Base-by-base conservation (phyloP, 2,797 vertebrate species). In the Momotus momota region DNA sequence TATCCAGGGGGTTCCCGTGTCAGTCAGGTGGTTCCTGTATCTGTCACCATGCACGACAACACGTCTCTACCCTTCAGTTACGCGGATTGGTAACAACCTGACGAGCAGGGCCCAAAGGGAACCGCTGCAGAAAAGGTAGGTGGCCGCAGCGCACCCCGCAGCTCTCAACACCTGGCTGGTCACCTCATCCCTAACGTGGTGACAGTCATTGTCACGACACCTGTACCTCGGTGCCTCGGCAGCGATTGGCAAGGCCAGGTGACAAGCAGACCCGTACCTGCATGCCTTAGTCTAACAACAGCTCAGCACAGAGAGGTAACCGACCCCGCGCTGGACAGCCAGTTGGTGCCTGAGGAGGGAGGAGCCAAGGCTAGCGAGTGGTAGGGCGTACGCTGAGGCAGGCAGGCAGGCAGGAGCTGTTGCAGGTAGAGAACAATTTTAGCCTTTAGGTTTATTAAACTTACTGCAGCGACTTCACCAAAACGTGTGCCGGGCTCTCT, bases 321-420 rank as follows among this genome's bases (percentile, higher is more conserved):
- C 6, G 6, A 2, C 26, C 14, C 15, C 9, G 0, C 0, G 5
- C 1, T 26, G 54, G 60, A 33, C 14, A 29, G 51, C 1, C 4
- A 26, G 8, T 2, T 64, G 29, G 27, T 10, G 8, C 31, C 35
- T 48, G n/a, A 8, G 1, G 3, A 21, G 10, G 16, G 14, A 14
- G 64, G 48, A 64, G 3, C 46, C 4, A 23, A 72, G 35, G 11
- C 29, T 40, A 13, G 25, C 1, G 1, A 70, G n/a, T 3, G 9
- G 35, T 8, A 31, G 14, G 46, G 40, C 12, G 54, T 81, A 31
- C 2, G 29, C 13, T 57, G 33, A 69, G n/a, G 23, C 6, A 46
- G 66, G 35, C 40, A 69, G n/a, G 23, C 6, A 46, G 66, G 35
- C 40, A 45, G 71, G 57, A 83, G 35, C 25, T 19, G 7, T 29